phyloP scores from a whole-genome alignment of 2,113 vertebrate species.

The Ammospiza nelsoni region DNA sequence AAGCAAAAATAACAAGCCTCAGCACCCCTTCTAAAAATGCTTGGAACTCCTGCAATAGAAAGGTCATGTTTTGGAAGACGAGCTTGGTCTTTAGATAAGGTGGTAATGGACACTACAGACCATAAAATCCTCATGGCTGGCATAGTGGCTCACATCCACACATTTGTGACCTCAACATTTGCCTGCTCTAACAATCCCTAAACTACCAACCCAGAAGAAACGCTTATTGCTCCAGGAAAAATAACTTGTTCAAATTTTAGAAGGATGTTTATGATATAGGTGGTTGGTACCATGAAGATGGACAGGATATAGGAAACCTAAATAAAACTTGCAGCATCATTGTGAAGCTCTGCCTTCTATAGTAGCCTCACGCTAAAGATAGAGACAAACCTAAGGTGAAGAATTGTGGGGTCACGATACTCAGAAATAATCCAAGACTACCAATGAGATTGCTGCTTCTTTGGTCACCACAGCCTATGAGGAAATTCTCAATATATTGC shows the following conservation, averaged over 20 bases:
- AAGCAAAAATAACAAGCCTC: not conserved
- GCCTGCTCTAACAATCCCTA: not conserved
- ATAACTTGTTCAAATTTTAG: not conserved
- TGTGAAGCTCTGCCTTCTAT: not conserved
- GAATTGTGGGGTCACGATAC: not conserved
- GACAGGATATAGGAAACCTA: not conserved
- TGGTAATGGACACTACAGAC: not conserved
- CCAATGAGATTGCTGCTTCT: not conserved
- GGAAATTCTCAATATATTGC: not conserved
- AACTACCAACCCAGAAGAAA: not conserved
- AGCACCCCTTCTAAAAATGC: not conserved
- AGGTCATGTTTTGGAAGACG: not conserved
- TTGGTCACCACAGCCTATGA: not conserved
- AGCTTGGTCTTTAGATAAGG: not conserved
- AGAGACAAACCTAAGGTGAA: not conserved
- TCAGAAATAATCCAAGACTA: not conserved
- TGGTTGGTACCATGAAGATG: not conserved
- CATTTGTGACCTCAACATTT: not conserved
- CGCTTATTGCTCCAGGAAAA: not conserved
- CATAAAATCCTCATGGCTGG: not conserved
- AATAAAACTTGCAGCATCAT: not conserved
- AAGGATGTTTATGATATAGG: not conserved
- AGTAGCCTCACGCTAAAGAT: not conserved
- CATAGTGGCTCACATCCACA: not conserved
- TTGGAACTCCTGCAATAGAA: conserved; percentile 60